Percentiles rank a stretch among this genome's conserved stretches.
phyloP scores from a whole-genome alignment of 2,888 invertebrate species.

The Thymelicus lineola region DNA sequence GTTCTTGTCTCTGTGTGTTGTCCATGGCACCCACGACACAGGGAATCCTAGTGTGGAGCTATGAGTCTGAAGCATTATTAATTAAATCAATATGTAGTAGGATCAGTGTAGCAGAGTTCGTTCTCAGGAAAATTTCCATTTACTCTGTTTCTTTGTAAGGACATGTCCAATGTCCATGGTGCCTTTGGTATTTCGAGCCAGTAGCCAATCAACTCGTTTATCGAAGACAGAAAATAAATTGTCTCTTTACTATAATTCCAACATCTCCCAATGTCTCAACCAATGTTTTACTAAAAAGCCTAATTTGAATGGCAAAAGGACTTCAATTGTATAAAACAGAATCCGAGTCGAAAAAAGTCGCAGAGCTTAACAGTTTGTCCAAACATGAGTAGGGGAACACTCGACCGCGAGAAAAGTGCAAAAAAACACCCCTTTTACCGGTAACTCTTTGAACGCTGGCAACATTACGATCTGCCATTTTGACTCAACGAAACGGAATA shows the following conservation, averaged over 20 bases:
- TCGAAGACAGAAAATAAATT: not conserved
- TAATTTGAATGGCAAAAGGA: conserved; percentile 28
- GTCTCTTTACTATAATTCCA: not conserved
- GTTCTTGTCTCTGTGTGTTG: too few species aligned
- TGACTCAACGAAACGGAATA: conserved; percentile 73
- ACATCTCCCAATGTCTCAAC: not conserved
- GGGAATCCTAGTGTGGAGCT: too few species aligned
- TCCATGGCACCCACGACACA: too few species aligned
- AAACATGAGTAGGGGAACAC: conserved; percentile 53
- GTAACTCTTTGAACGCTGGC: conserved; percentile 62
- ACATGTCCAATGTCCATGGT: too few species aligned
- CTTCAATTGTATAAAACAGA: conserved; percentile 32
- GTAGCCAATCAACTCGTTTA: too few species aligned
- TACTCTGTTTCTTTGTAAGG: too few species aligned
- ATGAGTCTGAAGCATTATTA: too few species aligned
- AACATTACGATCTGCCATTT: conserved; percentile 73
- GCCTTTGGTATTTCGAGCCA: too few species aligned
- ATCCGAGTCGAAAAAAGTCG: conserved; percentile 31
- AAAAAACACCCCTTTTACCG: conserved; percentile 54
- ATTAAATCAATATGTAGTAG: too few species aligned
- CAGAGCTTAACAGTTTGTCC: conserved; percentile 51
- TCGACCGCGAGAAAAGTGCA: conserved; percentile 55
- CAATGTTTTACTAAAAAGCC: conserved; percentile 15
- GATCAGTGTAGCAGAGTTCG: too few species aligned
- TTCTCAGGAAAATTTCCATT: too few species aligned